Base-by-base conservation (phyloP, 2,113 vertebrate genomes). In the Pterocles gutturalis region DNA sequence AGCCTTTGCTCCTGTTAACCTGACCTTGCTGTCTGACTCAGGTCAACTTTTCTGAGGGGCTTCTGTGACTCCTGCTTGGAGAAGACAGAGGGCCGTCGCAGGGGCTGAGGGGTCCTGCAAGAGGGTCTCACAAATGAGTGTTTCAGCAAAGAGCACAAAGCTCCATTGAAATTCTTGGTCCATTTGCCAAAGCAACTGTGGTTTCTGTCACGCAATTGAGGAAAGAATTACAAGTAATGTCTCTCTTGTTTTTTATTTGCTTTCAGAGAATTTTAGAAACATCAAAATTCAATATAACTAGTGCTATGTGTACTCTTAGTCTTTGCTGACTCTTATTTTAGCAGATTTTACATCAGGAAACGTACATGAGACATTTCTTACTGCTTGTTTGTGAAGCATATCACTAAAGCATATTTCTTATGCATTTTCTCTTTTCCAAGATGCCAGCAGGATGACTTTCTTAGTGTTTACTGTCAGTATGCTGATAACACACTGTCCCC, bases 81-180 rank as follows among this genome's bases (percentile, higher is more conserved):
- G 26, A 13, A 4, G 9, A 4, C 11, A 19, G 64, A 62, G 10
- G 11, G 3, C 9, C 7, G 1, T 38, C 60, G 38, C 22, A 51
- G 12, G 19, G 14, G 7, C 15, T 19, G 21, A 89, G 24, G 3
- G 28, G 8, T 62, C 4, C 9, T 91, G 29, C 0, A 0, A 58
- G 26, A 78, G 24, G 36, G 17, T 73, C 18, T 87, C 76, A 24
- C 36, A 82, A 78, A 49, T 29, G 4, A 64, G 3, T 13, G n/a
- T 51, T 83, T 51, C 57, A 64, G 53, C 2, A 3, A 25, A 87
- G 43, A 80, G 13, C 38, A 60, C n/a, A 57, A 64, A 57, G 4
- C 78, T 88, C 34, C 48, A 64, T 20, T 43, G 38, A 79, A 84
- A 67, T 43, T 87, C 53, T 69, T 21, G 66, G 17, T 80, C 60